These are phyloP conservation scores for Phenganax subtilis DNA, from an alignment of 92 coral and sea anemone genomes.

Conservation along the genomic window DNA sequence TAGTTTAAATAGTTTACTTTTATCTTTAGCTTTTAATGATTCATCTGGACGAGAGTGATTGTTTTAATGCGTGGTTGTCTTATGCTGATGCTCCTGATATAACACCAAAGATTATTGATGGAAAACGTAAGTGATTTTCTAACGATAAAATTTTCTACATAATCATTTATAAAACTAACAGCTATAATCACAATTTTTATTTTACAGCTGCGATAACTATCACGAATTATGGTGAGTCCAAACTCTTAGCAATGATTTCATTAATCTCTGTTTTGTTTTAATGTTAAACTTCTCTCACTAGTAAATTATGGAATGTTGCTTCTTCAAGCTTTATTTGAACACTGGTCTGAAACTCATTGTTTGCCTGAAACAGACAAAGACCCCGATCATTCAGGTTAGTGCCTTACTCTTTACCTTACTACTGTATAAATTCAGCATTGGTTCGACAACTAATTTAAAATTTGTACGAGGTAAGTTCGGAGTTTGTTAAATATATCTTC, in stretches of 20 bases:
- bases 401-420: background rate
- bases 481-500: no score
- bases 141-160: background rate
- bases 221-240: constrained; percentile 70
- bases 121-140: constrained; percentile 50
- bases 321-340: constrained; percentile 77
- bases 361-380: constrained; percentile 62
- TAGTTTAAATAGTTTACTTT: background rate
- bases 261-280: background rate
- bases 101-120: constrained; percentile 63
- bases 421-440: no score
- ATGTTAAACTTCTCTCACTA: constrained; percentile 5
- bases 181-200: constrained; percentile 1
- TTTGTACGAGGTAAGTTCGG: no score
- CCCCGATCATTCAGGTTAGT: constrained; percentile 45
- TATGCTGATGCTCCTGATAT: constrained; percentile 76
- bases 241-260: background rate
- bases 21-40: constrained; percentile 65
- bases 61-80: constrained; percentile 90
- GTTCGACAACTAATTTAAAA: no score
- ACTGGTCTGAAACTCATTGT: constrained; percentile 84
- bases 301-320: constrained; percentile 84
- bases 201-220: constrained; percentile 54
- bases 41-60: constrained; percentile 82
- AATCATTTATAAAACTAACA: background rate